A percentile compares a stretch with the other conserved stretches of the same genome.
Conservation (phyloP, 2,888 invertebrate species). For the Elegia similella region DNA sequence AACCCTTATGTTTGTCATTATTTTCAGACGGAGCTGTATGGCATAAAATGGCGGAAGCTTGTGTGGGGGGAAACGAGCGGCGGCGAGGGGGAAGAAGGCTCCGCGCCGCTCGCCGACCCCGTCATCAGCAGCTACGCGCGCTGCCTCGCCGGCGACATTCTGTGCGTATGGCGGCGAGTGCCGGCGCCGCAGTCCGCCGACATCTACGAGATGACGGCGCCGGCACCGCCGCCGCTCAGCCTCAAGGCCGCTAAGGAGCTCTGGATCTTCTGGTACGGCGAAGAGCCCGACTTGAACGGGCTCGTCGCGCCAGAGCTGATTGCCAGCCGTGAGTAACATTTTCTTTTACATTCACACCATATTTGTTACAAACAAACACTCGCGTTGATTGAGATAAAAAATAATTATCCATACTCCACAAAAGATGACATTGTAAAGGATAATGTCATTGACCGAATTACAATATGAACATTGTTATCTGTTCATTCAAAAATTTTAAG, state of each 20-base stretch:
- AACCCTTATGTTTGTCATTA: constrained; percentile 10
- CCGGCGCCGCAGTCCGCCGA: constrained; percentile 77
- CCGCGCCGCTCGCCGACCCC: constrained; percentile 92
- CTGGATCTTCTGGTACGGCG: constrained; percentile 99
- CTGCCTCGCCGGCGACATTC: constrained; percentile 95
- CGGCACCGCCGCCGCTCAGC: constrained; percentile 86
- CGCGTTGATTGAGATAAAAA: not conserved
- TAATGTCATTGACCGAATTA: not conserved
- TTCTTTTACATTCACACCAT: constrained; percentile 8
- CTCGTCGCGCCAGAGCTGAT: constrained; percentile 93
- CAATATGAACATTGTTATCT: not conserved
- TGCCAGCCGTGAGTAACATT: constrained; percentile 88
- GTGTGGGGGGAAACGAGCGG: constrained; percentile 88
- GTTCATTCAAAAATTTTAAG: not conserved
- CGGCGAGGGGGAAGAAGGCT: constrained; percentile 74
- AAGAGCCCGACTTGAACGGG: constrained; percentile 94
- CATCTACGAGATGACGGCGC: constrained; percentile 76
- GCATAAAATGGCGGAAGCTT: constrained; percentile 99
- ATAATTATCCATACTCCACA: not conserved
- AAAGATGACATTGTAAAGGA: not conserved
- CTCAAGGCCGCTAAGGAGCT: constrained; percentile 96
- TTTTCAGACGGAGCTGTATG: constrained; percentile 97
- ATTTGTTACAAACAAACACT: too few relatives aligned
- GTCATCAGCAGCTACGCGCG: constrained; percentile 94
- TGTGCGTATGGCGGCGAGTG: constrained; percentile 98